A percentile compares a stretch with the other conserved stretches of the same genome.
These are phyloP conservation scores for Ormia ochracea DNA, from an alignment of 2,888 invertebrate genomes.

Conservation along the genomic window DNA sequence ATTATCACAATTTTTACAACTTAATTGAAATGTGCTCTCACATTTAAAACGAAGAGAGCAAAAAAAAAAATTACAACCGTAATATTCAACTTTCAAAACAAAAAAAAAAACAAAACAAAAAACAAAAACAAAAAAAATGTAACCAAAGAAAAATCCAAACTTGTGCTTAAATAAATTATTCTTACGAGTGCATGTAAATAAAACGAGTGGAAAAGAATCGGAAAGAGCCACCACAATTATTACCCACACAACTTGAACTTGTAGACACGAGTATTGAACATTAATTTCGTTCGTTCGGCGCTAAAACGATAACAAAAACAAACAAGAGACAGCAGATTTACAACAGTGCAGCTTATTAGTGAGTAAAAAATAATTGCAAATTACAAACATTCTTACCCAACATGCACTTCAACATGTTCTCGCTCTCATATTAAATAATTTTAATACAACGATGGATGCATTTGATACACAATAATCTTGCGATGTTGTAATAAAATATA, in stretches of 20 bases:
- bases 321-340: background rate
- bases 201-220: background rate
- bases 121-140: background rate
- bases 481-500: constrained; percentile 56
- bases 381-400: background rate
- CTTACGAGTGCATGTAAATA: background rate
- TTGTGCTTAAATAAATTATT: background rate
- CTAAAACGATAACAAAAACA: background rate
- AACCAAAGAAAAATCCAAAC: background rate
- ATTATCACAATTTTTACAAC: background rate
- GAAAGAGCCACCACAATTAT: constrained; percentile 15
- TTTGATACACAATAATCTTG: constrained; percentile 5
- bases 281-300: background rate
- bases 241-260: background rate
- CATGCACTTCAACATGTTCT: background rate
- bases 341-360: background rate
- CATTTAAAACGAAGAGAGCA: constrained; percentile 1
- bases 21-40: constrained; percentile 32
- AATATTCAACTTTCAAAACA: background rate
- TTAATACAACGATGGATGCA: background rate
- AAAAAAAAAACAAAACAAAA: background rate
- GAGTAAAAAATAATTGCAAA: constrained; percentile 33
- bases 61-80: background rate
- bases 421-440: background rate
- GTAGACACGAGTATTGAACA: constrained; percentile 9